Evolutionary conservation across 2,888 invertebrate genomes (phyloP).

Genomic region (Eudemis profundana): DNA sequence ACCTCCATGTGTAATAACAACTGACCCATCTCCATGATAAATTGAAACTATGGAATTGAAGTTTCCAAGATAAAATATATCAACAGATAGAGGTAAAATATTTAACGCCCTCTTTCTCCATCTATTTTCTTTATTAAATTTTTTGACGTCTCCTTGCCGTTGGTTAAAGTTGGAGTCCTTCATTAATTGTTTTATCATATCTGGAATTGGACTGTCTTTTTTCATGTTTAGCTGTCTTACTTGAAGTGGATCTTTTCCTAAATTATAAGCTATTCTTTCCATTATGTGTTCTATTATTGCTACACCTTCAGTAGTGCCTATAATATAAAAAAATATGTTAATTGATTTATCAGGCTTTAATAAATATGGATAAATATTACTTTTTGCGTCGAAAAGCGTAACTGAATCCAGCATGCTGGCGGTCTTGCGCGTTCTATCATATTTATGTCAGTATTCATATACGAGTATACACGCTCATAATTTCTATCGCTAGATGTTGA

Average conservation of each 20-base stretch:
- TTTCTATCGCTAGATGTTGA: too few relatives aligned
- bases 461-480: too few relatives aligned
- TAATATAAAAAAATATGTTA: too few relatives aligned
- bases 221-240: conserved; percentile 72
- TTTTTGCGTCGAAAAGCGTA: too few relatives aligned
- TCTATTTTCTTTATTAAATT: conserved; percentile 88
- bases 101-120: conserved; percentile 88
- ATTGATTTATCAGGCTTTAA: too few relatives aligned
- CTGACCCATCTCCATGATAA: conserved; percentile 88
- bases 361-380: too few relatives aligned
- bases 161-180: conserved; percentile 70
- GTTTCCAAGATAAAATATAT: conserved; percentile 80
- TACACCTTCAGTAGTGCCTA: conserved; percentile 87
- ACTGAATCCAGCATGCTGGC: too few relatives aligned
- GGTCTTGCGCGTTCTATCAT: too few relatives aligned
- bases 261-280: conserved; percentile 86
- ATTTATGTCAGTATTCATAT: too few relatives aligned
- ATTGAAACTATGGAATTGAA: conserved; percentile 83
- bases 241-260: conserved; percentile 84
- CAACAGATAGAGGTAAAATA: conserved; percentile 78
- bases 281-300: conserved; percentile 87
- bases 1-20: conserved; percentile 87
- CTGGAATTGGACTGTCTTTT: conserved; percentile 68
- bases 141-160: conserved; percentile 76
- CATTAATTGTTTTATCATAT: conserved; percentile 76